Evolutionary conservation across 2,888 invertebrate species (phyloP).

Genomic region (Euplagia quadripunctaria): DNA sequence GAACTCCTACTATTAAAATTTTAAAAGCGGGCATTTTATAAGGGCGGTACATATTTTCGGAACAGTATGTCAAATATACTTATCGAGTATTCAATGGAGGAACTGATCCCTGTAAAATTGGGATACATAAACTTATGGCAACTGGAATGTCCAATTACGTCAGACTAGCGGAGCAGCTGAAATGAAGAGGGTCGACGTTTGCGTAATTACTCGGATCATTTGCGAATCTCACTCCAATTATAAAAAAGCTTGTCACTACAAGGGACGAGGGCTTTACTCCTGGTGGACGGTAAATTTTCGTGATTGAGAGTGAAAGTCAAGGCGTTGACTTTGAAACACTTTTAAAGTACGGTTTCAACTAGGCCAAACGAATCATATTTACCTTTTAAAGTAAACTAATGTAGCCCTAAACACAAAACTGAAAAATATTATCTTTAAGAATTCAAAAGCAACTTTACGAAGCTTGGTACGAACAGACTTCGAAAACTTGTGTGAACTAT

Average conservation of each 20-base stretch:
- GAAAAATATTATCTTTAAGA: neutral
- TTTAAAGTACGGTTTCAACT: constrained; percentile 18
- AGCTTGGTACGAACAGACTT: neutral
- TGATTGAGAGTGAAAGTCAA: constrained; percentile 66
- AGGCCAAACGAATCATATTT: constrained; percentile 4
- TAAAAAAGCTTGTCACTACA: constrained; percentile 79
- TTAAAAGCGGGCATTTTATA: constrained; percentile 19
- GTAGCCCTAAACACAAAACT: neutral
- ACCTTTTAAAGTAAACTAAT: constrained; percentile 7
- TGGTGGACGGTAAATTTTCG: constrained; percentile 62
- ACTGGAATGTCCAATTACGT: constrained; percentile 75
- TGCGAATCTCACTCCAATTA: constrained; percentile 83
- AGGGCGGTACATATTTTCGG: neutral
- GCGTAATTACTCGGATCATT: constrained; percentile 86
- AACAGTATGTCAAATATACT: constrained; percentile 31
- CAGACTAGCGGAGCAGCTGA: constrained; percentile 66
- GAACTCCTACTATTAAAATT: constrained; percentile 62
- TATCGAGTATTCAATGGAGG: constrained; percentile 37
- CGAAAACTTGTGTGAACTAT: neutral
- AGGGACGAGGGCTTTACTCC: constrained; percentile 63
- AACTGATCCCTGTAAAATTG: constrained; percentile 60
- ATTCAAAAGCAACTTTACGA: neutral
- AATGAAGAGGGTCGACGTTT: constrained; percentile 86
- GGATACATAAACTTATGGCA: constrained; percentile 59
- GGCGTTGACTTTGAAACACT: constrained; percentile 39